Evolutionary conservation across 2,888 invertebrate species (phyloP).

Genomic region (Dryomyza anilis): DNA sequence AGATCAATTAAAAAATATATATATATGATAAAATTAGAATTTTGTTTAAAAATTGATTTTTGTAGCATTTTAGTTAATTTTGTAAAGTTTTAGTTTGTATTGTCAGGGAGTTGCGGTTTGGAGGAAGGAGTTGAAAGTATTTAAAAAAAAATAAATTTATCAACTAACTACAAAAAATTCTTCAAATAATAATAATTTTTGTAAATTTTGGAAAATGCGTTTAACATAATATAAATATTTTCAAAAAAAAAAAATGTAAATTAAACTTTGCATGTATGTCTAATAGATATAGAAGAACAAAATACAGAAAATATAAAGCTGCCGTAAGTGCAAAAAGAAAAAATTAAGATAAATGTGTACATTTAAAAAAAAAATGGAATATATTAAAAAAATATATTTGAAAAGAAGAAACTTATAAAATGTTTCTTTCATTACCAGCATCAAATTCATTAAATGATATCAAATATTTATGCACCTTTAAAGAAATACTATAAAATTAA

Average conservation of each 20-base stretch:
- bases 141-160: background rate
- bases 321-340: background rate
- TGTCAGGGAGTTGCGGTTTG: background rate
- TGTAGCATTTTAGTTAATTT: background rate
- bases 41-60: background rate
- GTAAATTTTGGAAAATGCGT: too few species aligned
- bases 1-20: constrained; percentile 58
- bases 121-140: background rate
- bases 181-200: background rate
- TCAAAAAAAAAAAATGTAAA: background rate
- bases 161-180: constrained; percentile 9
- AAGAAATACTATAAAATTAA: too few species aligned
- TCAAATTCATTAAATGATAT: too few species aligned
- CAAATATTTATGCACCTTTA: too few species aligned
- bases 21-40: constrained; percentile 40
- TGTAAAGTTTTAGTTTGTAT: background rate
- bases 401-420: too few species aligned
- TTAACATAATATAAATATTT: too few species aligned
- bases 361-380: too few species aligned
- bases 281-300: background rate
- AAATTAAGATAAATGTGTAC: too few species aligned
- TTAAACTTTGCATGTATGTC: background rate
- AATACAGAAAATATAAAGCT: background rate
- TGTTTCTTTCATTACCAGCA: too few species aligned
- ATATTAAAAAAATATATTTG: too few species aligned